phyloP scores from a whole-genome alignment of 1,140 invertebrate genomes.

The Diprion similis region DNA sequence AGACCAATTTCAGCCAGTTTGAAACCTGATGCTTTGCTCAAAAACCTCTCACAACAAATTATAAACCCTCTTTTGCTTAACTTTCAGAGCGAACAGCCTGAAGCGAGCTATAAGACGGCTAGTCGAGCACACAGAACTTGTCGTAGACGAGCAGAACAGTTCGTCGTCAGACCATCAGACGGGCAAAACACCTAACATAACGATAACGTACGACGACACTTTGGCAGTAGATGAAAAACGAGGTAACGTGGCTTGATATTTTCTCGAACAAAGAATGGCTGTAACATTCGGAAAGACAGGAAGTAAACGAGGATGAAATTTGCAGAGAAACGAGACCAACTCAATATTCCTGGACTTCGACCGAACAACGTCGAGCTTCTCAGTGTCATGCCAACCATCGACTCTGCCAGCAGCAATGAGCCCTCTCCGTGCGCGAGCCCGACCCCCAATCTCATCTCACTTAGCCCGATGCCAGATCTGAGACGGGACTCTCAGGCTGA shows the following conservation, averaged over 20 bases:
- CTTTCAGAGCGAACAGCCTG: constrained; percentile 76
- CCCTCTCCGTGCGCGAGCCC: constrained; percentile 69
- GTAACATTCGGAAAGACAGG: constrained; percentile 6
- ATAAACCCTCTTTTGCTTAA: not conserved
- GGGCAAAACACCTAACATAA: constrained; percentile 44
- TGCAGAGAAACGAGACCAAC: constrained; percentile 40
- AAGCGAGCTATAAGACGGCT: constrained; percentile 86
- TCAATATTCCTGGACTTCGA: constrained; percentile 41
- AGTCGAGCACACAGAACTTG: constrained; percentile 80
- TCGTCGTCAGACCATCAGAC: constrained; percentile 38
- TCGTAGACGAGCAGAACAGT: constrained; percentile 65
- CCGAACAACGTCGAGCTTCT: constrained; percentile 31
- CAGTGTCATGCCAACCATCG: constrained; percentile 51
- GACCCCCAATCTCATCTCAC: constrained; percentile 65
- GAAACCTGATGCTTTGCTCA: no score
- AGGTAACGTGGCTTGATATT: constrained; percentile 24
- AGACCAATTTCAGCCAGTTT: no score
- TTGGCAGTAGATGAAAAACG: not conserved
- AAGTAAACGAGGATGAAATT: constrained; percentile 40
- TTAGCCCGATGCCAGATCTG: constrained; percentile 74
- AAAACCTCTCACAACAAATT: no score
- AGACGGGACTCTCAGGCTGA: constrained; percentile 71
- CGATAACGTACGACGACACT: constrained; percentile 34
- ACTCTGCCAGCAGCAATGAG: constrained; percentile 59
- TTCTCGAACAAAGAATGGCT: constrained; percentile 19